phyloP scores from a whole-genome alignment of 1,140 invertebrate genomes.

The Drosophila malerkotliana region DNA sequence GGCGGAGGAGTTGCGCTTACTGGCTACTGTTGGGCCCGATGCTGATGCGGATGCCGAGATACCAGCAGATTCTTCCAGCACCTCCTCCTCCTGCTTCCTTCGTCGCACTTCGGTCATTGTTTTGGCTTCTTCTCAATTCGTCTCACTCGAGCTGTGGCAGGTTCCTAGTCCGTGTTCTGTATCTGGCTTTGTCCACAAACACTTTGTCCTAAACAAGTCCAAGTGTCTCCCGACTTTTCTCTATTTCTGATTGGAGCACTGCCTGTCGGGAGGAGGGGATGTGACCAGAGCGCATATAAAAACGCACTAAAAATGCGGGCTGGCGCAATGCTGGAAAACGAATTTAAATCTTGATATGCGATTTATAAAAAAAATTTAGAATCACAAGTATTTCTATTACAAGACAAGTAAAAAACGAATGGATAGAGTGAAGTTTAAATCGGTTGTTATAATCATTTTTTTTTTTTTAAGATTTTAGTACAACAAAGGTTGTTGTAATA shows the following conservation, averaged over 20 bases:
- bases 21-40: conserved; percentile 12
- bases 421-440: neutral
- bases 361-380: neutral
- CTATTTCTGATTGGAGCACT: conserved; percentile 29
- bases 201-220: conserved; percentile 26
- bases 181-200: conserved; percentile 17
- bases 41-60: conserved; percentile 14
- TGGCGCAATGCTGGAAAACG: neutral
- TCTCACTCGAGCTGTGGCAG: conserved; percentile 14
- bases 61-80: conserved; percentile 42
- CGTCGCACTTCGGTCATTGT: conserved; percentile 76
- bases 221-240: conserved; percentile 23
- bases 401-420: neutral
- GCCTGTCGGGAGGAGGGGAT: conserved; percentile 1
- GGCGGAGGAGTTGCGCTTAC: conserved; percentile 72
- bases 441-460: neutral
- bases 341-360: neutral
- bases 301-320: neutral
- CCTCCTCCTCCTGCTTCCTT: conserved; percentile 67
- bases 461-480: too few relatives aligned
- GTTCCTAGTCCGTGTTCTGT: conserved; percentile 20
- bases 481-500: neutral
- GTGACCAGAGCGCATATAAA: conserved; percentile 15
- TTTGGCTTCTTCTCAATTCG: conserved; percentile 1
- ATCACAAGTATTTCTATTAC: neutral